phyloP scores from a whole-genome alignment of 2,113 vertebrate genomes.

The Phasianus colchicus region DNA sequence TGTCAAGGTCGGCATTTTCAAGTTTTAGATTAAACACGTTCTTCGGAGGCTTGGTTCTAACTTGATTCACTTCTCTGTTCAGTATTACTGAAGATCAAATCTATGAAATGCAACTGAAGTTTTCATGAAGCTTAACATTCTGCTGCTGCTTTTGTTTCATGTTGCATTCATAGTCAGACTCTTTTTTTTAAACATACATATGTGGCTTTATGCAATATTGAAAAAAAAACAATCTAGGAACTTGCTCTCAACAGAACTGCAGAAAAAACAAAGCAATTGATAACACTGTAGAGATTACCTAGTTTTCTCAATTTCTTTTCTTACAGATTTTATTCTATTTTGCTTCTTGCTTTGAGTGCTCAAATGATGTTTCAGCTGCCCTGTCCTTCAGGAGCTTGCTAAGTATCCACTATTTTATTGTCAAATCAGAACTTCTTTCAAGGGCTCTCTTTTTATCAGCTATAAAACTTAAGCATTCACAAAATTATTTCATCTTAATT shows the following conservation, averaged over 20 bases:
- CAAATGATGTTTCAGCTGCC: neutral
- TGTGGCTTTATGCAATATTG: neutral
- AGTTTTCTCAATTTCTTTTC: neutral
- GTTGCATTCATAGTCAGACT: neutral
- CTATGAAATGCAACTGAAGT: fast-evolving
- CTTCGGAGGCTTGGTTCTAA: neutral
- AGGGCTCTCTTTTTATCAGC: neutral
- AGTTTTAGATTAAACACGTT: neutral
- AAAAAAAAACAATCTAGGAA: neutral
- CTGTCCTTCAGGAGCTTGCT: neutral
- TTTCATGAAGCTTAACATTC: neutral
- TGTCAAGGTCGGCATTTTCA: neutral
- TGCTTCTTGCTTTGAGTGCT: neutral
- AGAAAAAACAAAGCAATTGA: neutral
- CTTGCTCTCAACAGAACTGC: neutral
- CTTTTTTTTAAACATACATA: neutral
- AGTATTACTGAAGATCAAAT: neutral
- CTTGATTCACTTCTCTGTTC: neutral
- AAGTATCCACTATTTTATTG: neutral
- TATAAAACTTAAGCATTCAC: neutral
- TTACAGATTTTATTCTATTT: neutral
- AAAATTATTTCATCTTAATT: neutral
- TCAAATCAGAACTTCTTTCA: neutral
- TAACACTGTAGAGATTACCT: neutral
- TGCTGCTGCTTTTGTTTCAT: neutral